Percentiles rank a stretch among this genome's conserved stretches.
These are phyloP conservation scores for Hofmannophila pseudospretella DNA, from an alignment of 2,888 invertebrate species.

Conservation along the genomic window DNA sequence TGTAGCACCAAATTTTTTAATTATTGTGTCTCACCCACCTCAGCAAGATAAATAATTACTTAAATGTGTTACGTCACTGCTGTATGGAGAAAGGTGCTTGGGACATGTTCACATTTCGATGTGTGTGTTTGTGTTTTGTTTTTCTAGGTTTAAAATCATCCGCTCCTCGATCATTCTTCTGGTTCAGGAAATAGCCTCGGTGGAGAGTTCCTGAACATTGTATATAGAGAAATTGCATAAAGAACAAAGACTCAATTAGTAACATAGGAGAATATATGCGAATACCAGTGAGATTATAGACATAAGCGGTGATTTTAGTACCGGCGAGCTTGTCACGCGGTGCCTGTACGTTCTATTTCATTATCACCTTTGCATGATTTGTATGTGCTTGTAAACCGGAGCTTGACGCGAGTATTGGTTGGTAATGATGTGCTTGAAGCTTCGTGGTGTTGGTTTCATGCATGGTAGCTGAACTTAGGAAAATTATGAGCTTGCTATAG, in stretches of 20 bases:
- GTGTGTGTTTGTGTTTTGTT: conserved; percentile 67
- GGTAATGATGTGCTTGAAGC: conserved; percentile 12
- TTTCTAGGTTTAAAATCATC: conserved; percentile 78
- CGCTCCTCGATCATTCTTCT: conserved; percentile 77
- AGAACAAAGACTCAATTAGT: conserved; percentile 77
- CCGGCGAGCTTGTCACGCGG: conserved; percentile 65
- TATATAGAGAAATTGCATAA: conserved; percentile 66
- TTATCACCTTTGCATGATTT: conserved; percentile 48
- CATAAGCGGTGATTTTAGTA: conserved; percentile 74
- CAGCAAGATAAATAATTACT: conserved; percentile 14
- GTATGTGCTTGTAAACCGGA: neutral
- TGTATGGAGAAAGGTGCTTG: conserved; percentile 39
- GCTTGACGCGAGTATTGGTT: conserved; percentile 1
- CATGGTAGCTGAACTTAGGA: conserved; percentile 1
- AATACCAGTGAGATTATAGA: conserved; percentile 77
- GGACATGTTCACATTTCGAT: conserved; percentile 53
- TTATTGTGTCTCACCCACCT: conserved; percentile 21
- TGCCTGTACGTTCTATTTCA: conserved; percentile 66
- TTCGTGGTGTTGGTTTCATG: conserved; percentile 15
- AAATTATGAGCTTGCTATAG: too few relatives aligned
- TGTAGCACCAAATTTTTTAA: neutral
- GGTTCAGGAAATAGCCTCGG: conserved; percentile 74
- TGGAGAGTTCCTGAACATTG: conserved; percentile 69
- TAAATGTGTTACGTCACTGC: conserved; percentile 1
- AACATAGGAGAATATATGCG: conserved; percentile 62